Evolutionary conservation across 64 coral and sea anemone genomes (phyloP).

Genomic region (Hydrozoanthus tunicans): DNA sequence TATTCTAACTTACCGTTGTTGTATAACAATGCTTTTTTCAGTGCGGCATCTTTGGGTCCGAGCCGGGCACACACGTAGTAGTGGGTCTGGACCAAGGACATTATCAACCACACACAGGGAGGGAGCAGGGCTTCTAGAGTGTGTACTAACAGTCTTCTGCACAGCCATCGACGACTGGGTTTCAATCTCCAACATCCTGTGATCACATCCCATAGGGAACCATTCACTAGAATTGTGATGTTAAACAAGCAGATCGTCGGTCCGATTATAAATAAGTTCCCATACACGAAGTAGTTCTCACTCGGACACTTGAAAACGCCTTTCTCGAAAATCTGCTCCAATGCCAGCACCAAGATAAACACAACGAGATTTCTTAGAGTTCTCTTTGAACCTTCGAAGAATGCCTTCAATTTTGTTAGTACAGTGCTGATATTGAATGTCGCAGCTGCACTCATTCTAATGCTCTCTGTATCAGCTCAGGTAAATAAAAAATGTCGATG

Average conservation of each 20-base stretch:
- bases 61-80: conserved; percentile 59
- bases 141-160: not conserved
- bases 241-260: conserved; percentile 56
- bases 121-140: conserved; percentile 36
- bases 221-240: conserved; percentile 45
- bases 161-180: not conserved
- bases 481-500: too few species aligned
- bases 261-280: conserved; percentile 41
- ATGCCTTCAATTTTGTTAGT: conserved; percentile 1
- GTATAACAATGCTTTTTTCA: not conserved
- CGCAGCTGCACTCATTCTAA: not conserved
- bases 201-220: conserved; percentile 38
- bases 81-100: conserved; percentile 41
- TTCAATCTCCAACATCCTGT: conserved; percentile 29
- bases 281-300: conserved; percentile 22
- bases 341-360: conserved; percentile 28
- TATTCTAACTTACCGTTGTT: conserved; percentile 21
- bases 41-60: conserved; percentile 39
- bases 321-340: conserved; percentile 69
- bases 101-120: conserved; percentile 45
- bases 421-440: not conserved
- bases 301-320: conserved; percentile 56
- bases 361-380: conserved; percentile 49
- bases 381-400: conserved; percentile 34
- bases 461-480: too few species aligned